A percentile compares a stretch with the other conserved stretches of the same genome.
Conservation (phyloP, 2,113 vertebrate species). For the Rhynchomys soricoides region DNA sequence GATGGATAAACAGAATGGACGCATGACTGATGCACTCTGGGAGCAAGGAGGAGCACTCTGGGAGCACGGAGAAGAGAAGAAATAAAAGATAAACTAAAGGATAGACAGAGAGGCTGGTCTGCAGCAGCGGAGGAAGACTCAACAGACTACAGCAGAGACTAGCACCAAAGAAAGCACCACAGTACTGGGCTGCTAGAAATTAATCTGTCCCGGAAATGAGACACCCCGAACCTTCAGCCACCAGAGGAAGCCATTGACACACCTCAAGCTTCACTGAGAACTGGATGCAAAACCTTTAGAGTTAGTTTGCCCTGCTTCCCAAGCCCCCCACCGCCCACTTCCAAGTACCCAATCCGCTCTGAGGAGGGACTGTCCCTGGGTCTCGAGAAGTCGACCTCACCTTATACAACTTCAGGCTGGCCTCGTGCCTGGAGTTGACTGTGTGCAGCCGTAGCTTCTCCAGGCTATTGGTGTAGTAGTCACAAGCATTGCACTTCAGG, state of each 20-base stretch:
- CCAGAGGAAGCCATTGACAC: not conserved
- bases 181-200: rapidly evolving
- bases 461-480: constrained; percentile 99
- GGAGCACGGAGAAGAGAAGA: not conserved
- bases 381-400: constrained; percentile 84
- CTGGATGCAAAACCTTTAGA: rapidly evolving
- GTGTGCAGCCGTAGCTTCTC: constrained; percentile 99
- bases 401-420: constrained; percentile 99
- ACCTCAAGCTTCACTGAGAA: not conserved
- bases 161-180: rapidly evolving
- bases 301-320: not conserved
- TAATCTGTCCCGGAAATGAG: rapidly evolving
- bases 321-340: too few relatives aligned
- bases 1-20: not conserved
- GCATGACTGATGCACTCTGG: not conserved
- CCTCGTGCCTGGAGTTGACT: constrained; percentile 96
- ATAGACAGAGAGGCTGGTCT: not conserved
- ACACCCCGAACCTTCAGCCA: not conserved
- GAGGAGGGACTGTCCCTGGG: not conserved
- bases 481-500: constrained; percentile 98
- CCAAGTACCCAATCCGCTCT: rapidly evolving
- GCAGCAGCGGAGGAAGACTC: not conserved
- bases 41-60: not conserved
- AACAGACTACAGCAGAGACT: not conserved
- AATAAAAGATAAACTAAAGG: not conserved